Evolutionary conservation across 2,888 invertebrate genomes (phyloP), one percentile per base, ranked within the genome.

Genomic region (Sminthurides aquaticus): DNA sequence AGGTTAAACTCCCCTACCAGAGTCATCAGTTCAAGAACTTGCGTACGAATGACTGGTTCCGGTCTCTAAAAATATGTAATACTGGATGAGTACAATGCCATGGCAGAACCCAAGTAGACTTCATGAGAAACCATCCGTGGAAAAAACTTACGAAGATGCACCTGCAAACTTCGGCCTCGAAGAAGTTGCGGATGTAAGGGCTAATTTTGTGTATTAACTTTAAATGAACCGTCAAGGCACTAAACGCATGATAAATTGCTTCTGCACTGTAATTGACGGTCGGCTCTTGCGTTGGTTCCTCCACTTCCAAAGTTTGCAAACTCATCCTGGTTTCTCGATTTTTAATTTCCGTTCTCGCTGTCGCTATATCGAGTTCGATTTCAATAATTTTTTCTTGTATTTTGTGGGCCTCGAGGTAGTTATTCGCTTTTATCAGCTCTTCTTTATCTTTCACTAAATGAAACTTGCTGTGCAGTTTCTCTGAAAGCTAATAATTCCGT

Each of bases 1-100:
- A 34, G 22, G n/a, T 26, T 55, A 26, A 60, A 60, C 20, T 29
- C 59, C 52, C 59, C 64, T n/a, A 60, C 60, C 11, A 49, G 43
- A 2, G 64, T 64, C 56, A 64, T 56, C 5, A 64, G 54, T 60
- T 60, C 29, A n/a, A 64, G 20, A 18, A 64, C 64, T 60, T 55
- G 64, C 8, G 29, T 27, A 22, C 64, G 52, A 20, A 64, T 34
- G 20, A 34, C 56, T n/a, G 52, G 25, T 24, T 64, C 52, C 20
- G 52, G 52, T 52, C 52, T 52, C 52, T 52, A 5, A n/a, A n/a
- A n/a, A n/a, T n/a, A n/a, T n/a, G n/a, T n/a, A n/a, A n/a, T n/a
- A n/a, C n/a, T n/a, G n/a, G n/a, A n/a, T n/a, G n/a, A n/a, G n/a
- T n/a, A n/a, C n/a, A n/a, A n/a, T n/a, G n/a, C n/a, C n/a, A n/a